Base-by-base conservation (phyloP, 2,888 invertebrate species). In the Anticlea derivata region DNA sequence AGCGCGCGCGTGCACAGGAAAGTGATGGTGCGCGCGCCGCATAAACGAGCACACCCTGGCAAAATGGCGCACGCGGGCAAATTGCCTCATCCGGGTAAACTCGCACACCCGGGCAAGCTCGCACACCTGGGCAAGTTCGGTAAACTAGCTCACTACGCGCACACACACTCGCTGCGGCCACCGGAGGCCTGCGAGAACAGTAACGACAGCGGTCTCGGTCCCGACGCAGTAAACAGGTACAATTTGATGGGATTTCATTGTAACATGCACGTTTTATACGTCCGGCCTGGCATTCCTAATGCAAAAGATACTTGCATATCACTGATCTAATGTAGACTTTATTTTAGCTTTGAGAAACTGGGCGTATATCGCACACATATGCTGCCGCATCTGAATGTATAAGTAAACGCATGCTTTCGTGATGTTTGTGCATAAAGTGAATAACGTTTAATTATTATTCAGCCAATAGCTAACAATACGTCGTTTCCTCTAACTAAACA, bases 191-290 rank as follows among this genome's bases (percentile, higher is more conserved):
- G 96, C 79, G 96, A 97, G 80, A 96, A 96, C 85, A 97, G 96
- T 58, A 96, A 96, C 89, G 97, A 97, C 85, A 97, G 97, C 63
- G 97, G 97, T 22, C 92, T 97, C 64, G 97, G 96, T 50, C 95
- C 95, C 61, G 97, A 97, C 78, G 94, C 93, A 61, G 70, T 76
- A 34, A 80, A 83, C 83, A 89, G 89, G 89, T 89, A 78, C 80
- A 23, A 35, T 12, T 37, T 24, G 77, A 48, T 50, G 17, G 26
- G 5, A 7, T 11, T 4, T 41, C 17, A 35, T 30, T 23, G 29
- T 47, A 29, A 37, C 26, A 10, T 37, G 47, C 44, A 40, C 49
- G 52, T n/a, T 10, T 7, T 20, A 1, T 29, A 10, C n/a, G 3
- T 33, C 10, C n/a, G n/a, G 13, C 39, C 20, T 20, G 5, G 17